These are phyloP conservation scores for Trachythela sp. DNA, from an alignment of 64 coral and sea anemone species.

Conservation along the genomic window DNA sequence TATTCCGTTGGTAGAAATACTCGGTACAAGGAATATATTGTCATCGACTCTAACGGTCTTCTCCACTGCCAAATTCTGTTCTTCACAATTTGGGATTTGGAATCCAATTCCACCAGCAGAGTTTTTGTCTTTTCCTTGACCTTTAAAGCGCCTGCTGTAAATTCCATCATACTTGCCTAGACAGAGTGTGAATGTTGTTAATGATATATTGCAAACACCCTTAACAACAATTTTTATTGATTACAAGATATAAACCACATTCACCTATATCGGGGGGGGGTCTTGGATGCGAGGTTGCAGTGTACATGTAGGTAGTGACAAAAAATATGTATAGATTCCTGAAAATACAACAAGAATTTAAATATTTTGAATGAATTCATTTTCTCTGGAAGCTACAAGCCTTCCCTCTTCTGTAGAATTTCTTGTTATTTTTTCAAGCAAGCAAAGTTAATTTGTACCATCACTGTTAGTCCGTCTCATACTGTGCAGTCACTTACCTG, in stretches of 20 bases:
- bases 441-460: too few species aligned
- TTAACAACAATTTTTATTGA: too few species aligned
- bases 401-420: too few species aligned
- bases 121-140: not conserved
- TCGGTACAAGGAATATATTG: constrained; percentile 6
- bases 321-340: not conserved
- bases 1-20: not conserved
- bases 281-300: too few species aligned
- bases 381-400: too few species aligned
- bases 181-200: not conserved
- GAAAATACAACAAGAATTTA: not conserved
- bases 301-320: too few species aligned
- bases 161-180: not conserved
- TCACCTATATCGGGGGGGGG: too few species aligned
- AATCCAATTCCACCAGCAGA: not conserved
- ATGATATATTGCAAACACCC: too few species aligned
- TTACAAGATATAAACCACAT: too few species aligned
- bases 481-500: too few species aligned
- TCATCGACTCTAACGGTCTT: not conserved
- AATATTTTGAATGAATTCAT: too few species aligned
- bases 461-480: not conserved
- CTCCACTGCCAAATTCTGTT: not conserved
- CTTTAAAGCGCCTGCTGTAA: not conserved
- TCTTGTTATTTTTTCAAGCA: too few species aligned
- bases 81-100: not conserved